Conservation (phyloP, 2,888 invertebrate genomes). For the Autographa gamma region DNA sequence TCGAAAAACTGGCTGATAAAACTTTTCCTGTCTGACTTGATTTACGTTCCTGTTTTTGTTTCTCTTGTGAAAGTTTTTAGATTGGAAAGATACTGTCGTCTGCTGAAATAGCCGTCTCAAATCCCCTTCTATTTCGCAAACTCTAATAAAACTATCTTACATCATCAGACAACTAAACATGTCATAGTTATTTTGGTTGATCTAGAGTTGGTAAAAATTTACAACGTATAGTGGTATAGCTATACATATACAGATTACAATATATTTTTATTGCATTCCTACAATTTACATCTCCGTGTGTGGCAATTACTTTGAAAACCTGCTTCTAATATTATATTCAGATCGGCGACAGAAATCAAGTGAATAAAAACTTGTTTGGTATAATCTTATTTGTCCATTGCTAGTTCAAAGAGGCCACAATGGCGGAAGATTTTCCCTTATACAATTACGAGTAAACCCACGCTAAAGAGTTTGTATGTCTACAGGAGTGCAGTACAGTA, state of each 20-base stretch:
- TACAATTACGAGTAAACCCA: constrained; percentile 55
- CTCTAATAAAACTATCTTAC: not conserved
- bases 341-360: constrained; percentile 30
- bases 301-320: constrained; percentile 45
- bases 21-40: constrained; percentile 28
- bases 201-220: constrained; percentile 12
- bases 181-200: constrained; percentile 29
- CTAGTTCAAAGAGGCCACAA: constrained; percentile 39
- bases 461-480: constrained; percentile 52
- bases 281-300: constrained; percentile 40
- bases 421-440: constrained; percentile 50
- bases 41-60: constrained; percentile 26
- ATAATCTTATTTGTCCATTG: constrained; percentile 48
- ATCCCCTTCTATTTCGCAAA: not conserved
- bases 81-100: constrained; percentile 11
- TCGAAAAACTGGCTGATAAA: constrained; percentile 35
- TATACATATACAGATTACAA: constrained; percentile 1
- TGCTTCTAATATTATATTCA: constrained; percentile 38
- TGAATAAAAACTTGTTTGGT: constrained; percentile 43
- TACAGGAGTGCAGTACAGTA: constrained; percentile 56
- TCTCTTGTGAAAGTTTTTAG: constrained; percentile 24
- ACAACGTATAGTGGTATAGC: not conserved
- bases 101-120: constrained; percentile 3
- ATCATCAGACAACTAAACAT: constrained; percentile 14
- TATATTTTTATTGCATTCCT: constrained; percentile 35